Evolutionary conservation across 2,113 vertebrate genomes (phyloP).

Genomic region (Chlorodrepanis virens): DNA sequence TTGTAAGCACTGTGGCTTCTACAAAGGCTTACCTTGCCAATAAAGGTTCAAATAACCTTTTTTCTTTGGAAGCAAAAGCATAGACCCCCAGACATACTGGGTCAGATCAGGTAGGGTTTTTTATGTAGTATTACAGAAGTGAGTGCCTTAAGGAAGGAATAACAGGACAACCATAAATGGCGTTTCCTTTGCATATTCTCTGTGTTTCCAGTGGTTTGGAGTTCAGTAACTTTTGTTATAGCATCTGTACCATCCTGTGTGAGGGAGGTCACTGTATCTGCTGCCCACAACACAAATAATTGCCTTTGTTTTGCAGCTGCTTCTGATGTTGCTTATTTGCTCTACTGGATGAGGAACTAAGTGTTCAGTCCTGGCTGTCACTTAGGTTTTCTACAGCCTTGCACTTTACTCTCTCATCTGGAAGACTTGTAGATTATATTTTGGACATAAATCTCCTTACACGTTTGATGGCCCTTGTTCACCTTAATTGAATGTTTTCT

Average conservation of each 20-base stretch:
- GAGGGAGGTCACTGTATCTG: neutral
- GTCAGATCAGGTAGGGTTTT: neutral
- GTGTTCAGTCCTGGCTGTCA: neutral
- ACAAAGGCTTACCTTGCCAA: neutral
- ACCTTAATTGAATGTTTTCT: neutral
- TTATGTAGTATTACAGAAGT: neutral
- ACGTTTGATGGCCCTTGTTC: neutral
- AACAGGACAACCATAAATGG: neutral
- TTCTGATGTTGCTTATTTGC: neutral
- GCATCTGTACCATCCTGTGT: accelerated
- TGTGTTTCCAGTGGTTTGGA: neutral
- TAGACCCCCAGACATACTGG: neutral
- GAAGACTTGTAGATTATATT: neutral
- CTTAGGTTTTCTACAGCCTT: neutral
- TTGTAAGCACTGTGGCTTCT: neutral
- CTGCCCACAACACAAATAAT: neutral
- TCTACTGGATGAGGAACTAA: neutral
- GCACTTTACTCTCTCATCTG: neutral
- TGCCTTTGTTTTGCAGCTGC: neutral
- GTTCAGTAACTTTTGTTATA: neutral
- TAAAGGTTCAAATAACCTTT: neutral
- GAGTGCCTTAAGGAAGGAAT: neutral
- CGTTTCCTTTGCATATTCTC: neutral
- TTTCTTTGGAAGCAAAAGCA: neutral
- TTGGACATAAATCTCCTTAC: neutral